Evolutionary conservation across 2,113 vertebrate species (phyloP), one percentile per base, ranked within the genome.

Genomic region (Hucho hucho): DNA sequence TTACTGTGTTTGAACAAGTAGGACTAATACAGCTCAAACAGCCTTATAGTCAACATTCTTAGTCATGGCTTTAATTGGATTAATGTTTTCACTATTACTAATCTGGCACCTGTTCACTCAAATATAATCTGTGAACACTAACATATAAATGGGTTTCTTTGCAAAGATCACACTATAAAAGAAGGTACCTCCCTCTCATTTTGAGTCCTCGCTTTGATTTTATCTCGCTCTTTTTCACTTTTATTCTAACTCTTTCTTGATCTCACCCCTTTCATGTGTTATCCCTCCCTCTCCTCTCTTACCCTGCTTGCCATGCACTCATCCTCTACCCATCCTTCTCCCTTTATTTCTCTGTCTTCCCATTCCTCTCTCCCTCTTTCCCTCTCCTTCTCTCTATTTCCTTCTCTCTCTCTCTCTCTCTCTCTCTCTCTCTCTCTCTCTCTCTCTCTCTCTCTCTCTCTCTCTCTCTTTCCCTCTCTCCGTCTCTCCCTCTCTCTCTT

Each of bases 101-200:
- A 24, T 61, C 16, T n/a, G 58, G n/a, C 18, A 24, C 58, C n/a
- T 61, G n/a, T 22, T 22, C n/a, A 9, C n/a, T 24, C 6, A 61
- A 22, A 61, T 61, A 6, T 61, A n/a, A 24, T 61, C 58, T 24
- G 58, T 53, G 9, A 61, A 61, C 1, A 61, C 58, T 9, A 22
- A 61, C 7, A 61, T 13, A 61, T 22, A 9, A 22, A 24, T 61
- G 18, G 5, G 58, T n/a, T 61, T 61, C 13, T 61, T 61, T 9
- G 58, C 58, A n/a, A 22, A 53, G 6, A 61, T 22, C 20, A 61
- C 74, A 13, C 81, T 81, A 75, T 80, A 86, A 88, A 71, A 88
- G 84, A 90, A 91, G 89, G 88, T 79, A 78, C 75, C 26, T 73
- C 67, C 77, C 69, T 77, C 83, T 5, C 68, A 69, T 77, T 75